Conservation (phyloP, 2,888 invertebrate species). For the Rambutsinella grinnellia region DNA sequence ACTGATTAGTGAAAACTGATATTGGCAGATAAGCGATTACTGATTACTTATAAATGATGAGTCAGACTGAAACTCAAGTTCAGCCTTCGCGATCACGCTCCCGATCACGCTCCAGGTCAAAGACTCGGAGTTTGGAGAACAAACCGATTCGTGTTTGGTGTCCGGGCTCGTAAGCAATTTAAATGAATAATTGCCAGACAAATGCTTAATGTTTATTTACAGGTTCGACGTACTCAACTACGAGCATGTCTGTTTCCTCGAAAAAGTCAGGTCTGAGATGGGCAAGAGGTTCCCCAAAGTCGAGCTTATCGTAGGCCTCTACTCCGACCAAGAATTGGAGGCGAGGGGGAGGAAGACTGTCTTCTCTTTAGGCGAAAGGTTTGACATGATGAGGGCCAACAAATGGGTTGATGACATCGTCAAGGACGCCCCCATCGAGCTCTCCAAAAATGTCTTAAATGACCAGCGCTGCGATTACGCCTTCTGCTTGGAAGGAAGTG, state of each 20-base stretch:
- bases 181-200: too few species aligned
- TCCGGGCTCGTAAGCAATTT: conserved; percentile 23
- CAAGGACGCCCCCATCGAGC: conserved; percentile 8
- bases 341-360: conserved; percentile 1
- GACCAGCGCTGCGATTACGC: conserved; percentile 17
- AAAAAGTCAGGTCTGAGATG: conserved; percentile 17
- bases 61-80: too few species aligned
- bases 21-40: too few species aligned
- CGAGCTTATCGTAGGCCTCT: conserved; percentile 15
- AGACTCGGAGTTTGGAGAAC: too few species aligned
- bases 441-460: conserved; percentile 4
- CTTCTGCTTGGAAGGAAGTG: neutral
- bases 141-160: conserved; percentile 34
- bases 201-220: too few species aligned
- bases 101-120: too few species aligned
- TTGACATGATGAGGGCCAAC: conserved; percentile 20
- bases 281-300: conserved; percentile 22
- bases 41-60: too few species aligned
- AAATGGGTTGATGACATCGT: conserved; percentile 41
- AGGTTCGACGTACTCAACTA: conserved; percentile 18
- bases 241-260: conserved; percentile 2
- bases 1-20: too few species aligned
- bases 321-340: conserved; percentile 13
- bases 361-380: conserved; percentile 24
- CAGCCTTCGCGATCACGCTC: neutral